These are phyloP conservation scores for Ichneumoninae sp. DNA, from an alignment of 2,888 invertebrate species.

Conservation along the genomic window DNA sequence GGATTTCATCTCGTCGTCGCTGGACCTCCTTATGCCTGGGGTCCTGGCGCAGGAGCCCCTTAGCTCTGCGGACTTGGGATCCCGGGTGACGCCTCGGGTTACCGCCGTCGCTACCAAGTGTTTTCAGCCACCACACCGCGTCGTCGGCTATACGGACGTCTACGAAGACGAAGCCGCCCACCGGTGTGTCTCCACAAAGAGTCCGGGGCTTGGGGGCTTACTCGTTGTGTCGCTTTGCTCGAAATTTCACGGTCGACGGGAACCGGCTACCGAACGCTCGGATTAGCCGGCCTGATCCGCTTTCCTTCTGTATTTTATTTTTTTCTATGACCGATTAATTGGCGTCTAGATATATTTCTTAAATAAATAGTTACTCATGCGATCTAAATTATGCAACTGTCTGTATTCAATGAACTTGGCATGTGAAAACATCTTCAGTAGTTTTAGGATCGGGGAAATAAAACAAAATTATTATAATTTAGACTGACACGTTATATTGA, in stretches of 20 bases:
- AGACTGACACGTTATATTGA: too few relatives aligned
- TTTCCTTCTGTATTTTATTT: slow-evolving; percentile 51
- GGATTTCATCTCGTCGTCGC: slow-evolving; percentile 78
- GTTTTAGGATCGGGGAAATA: too few relatives aligned
- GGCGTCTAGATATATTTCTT: slow-evolving; percentile 11
- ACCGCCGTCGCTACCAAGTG: slow-evolving; percentile 79
- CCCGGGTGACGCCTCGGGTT: slow-evolving; percentile 79
- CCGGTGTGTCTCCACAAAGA: not conserved
- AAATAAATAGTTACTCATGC: too few relatives aligned
- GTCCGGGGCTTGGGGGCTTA: not conserved
- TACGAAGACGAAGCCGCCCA: slow-evolving; percentile 28
- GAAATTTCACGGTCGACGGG: slow-evolving; percentile 73
- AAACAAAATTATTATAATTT: too few relatives aligned
- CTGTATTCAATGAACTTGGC: too few relatives aligned
- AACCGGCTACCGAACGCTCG: slow-evolving; percentile 78
- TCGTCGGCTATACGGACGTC: slow-evolving; percentile 25
- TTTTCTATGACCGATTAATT: slow-evolving; percentile 21
- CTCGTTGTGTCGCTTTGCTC: slow-evolving; percentile 38
- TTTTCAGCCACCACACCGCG: slow-evolving; percentile 72
- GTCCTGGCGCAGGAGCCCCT: slow-evolving; percentile 51
- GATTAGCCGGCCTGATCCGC: slow-evolving; percentile 73
- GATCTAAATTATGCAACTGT: too few relatives aligned
- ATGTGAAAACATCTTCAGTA: too few relatives aligned
- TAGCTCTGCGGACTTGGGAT: slow-evolving; percentile 48
- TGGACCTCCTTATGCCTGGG: slow-evolving; percentile 66